phyloP scores from a whole-genome alignment of 2,888 invertebrate species.

The Cephonodes hylas region DNA sequence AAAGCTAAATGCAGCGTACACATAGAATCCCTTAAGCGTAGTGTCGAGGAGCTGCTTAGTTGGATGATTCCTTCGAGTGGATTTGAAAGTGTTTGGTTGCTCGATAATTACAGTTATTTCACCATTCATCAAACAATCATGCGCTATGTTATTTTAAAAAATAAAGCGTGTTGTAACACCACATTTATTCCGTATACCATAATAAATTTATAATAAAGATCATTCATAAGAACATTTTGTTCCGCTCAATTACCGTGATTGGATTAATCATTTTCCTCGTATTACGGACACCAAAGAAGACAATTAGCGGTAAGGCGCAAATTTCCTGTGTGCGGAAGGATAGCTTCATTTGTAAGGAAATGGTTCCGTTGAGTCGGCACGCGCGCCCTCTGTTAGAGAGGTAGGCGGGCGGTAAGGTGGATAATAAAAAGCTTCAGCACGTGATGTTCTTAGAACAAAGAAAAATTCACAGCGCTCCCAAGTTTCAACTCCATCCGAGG shows the following conservation, averaged over 20 bases:
- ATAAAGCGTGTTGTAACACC: too few relatives aligned
- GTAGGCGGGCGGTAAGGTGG: conserved; percentile 32
- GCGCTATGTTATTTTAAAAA: too few relatives aligned
- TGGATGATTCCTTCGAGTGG: too few relatives aligned
- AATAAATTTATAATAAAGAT: background rate
- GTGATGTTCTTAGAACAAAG: conserved; percentile 65
- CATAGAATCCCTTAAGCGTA: background rate
- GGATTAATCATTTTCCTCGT: background rate
- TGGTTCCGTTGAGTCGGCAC: conserved; percentile 35
- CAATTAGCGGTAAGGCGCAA: conserved; percentile 17
- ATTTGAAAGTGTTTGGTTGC: too few relatives aligned
- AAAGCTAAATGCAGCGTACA: background rate
- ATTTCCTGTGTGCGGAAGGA: conserved; percentile 37
- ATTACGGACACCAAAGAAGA: background rate
- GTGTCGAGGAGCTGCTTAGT: too few relatives aligned
- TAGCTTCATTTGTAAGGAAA: conserved; percentile 60
- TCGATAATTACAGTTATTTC: too few relatives aligned
- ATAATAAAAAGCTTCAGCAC: conserved; percentile 71
- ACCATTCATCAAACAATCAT: too few relatives aligned
- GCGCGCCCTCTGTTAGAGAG: conserved; percentile 29
- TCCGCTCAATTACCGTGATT: background rate
- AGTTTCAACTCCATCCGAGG: conserved; percentile 38
- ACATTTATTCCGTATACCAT: too few relatives aligned
- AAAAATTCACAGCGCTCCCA: conserved; percentile 51
- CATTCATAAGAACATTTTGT: background rate